Evolutionary conservation across 2,113 vertebrate species (phyloP), one percentile per base, ranked within the genome.

Genomic region (Perognathus longimembris): DNA sequence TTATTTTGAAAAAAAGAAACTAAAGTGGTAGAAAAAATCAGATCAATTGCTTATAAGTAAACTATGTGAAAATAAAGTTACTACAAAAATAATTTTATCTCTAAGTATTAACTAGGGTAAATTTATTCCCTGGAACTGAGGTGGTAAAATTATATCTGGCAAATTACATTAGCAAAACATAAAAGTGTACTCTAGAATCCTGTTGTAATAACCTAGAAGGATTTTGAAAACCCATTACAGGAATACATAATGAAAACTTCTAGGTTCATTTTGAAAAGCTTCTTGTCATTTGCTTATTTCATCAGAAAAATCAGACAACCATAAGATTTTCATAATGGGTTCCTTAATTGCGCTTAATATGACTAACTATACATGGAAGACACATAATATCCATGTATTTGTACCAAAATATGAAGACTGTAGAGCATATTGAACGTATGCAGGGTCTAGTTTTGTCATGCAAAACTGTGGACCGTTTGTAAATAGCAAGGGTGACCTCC

Each of bases 401-500:
- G 85, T 67, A 77, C 30, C 20, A 70, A 94, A 93, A 82, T 90
- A 94, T 66, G 78, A 90, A 92, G 81, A 76, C 61, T 86, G 57
- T 71, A 0, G 0, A 74, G 69, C 1, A 82, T 79, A 93, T 77
- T 88, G 92, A 94, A 96, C 90, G 63, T 59, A 86, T 5, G 61
- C 21, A 64, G 34, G 30, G 14, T 18, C 59, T 95, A 85, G 70
- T 92, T 91, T 95, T 97, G 95, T 96, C 96, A 91, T 24, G 38
- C 32, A 81, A 97, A 98, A 97, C 71, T 85, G 80, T 83, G 87
- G 96, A 95, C 93, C 97, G 97, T 93, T 94, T 96, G 94, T 96
- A 96, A 98, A 97, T 97, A 98, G 97, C 97, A 98, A 98, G 97
- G 97, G 98, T 98, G 97, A 98, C 97, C 97, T 98, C 97, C 98